Conservation (phyloP, 2,797 vertebrate genomes). For the Buceros bicornis region DNA sequence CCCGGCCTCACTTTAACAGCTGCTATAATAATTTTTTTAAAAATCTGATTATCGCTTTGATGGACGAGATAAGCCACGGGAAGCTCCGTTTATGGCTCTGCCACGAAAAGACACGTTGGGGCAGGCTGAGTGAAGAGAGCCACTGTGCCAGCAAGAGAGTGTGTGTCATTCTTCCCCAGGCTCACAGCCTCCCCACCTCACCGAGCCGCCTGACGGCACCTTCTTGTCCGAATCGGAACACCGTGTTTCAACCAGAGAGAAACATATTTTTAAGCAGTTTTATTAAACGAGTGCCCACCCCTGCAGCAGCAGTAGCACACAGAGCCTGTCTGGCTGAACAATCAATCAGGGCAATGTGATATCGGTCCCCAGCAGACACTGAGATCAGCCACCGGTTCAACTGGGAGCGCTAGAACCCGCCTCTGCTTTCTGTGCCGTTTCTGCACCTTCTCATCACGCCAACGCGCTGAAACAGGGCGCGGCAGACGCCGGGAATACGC, state of each 20-base stretch:
- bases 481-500: not conserved
- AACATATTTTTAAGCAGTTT: not conserved
- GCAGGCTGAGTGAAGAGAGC: not conserved
- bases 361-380: not conserved
- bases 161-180: not conserved
- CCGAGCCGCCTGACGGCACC: not conserved
- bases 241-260: not conserved
- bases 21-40: not conserved
- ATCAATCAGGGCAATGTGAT: rapidly evolving
- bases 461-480: not conserved
- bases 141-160: not conserved
- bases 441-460: not conserved
- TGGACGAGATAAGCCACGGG: not conserved
- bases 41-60: not conserved
- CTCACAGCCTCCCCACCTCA: rapidly evolving
- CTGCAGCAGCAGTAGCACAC: not conserved
- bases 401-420: not conserved
- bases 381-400: not conserved
- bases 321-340: not conserved
- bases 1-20: not conserved
- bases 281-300: not conserved
- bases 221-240: not conserved
- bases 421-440: not conserved
- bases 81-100: not conserved
- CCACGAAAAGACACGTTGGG: not conserved